Conservation (phyloP, 2,888 invertebrate genomes). For the Apotomis capreana region DNA sequence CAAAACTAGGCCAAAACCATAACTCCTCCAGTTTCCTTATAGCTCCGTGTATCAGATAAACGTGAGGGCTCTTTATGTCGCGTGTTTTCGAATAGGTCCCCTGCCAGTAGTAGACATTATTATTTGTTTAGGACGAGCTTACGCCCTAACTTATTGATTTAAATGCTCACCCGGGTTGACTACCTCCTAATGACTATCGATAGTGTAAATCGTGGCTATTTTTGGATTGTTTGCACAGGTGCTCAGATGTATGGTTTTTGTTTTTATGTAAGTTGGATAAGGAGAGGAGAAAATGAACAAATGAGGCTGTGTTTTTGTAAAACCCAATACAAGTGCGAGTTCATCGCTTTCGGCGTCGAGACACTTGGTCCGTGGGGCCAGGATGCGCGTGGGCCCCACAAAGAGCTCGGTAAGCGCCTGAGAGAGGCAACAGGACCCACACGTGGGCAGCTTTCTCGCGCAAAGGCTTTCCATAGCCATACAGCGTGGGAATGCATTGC, state of each 20-base stretch:
- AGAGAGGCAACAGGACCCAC: no score
- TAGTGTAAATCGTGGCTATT: constrained; percentile 30
- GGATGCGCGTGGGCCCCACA: no score
- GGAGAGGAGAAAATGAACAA: no score
- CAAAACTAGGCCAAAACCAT: constrained; percentile 8
- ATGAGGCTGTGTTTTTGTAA: no score
- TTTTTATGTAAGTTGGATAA: no score
- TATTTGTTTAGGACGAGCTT: constrained; percentile 41
- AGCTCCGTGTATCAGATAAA: constrained; percentile 5
- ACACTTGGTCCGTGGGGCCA: no score
- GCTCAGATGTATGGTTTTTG: background rate
- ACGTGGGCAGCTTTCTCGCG: no score
- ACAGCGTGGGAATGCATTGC: no score
- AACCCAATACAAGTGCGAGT: no score
- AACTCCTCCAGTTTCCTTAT: constrained; percentile 14
- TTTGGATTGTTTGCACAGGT: constrained; percentile 33
- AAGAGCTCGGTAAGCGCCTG: no score
- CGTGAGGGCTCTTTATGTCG: constrained; percentile 32
- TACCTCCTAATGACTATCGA: constrained; percentile 26
- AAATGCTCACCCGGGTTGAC: constrained; percentile 27
- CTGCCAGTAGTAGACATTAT: constrained; percentile 17
- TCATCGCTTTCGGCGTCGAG: no score
- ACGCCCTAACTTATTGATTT: constrained; percentile 35
- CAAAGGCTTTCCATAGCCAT: no score
- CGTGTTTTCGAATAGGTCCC: constrained; percentile 37